Percentiles rank a stretch among this genome's conserved stretches.
phyloP scores from a whole-genome alignment of 2,797 vertebrate genomes.

The Ptychobarbus kaznakovi region DNA sequence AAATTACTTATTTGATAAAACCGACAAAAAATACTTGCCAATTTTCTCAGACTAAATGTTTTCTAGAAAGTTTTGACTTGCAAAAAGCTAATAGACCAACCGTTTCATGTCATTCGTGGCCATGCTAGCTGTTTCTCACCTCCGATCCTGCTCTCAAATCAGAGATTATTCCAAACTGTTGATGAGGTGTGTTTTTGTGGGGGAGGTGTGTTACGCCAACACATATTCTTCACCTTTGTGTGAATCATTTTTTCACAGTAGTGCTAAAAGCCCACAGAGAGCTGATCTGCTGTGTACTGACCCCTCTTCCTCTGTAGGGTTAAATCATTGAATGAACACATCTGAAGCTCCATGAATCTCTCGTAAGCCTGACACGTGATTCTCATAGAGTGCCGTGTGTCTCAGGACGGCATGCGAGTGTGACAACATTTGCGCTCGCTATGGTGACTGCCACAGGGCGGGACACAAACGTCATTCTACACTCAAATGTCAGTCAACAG shows the following conservation, averaged over 20 bases:
- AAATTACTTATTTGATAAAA: not conserved
- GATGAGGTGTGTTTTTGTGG: slow-evolving; percentile 1
- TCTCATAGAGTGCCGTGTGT: slow-evolving; percentile 25
- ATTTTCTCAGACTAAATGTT: not conserved
- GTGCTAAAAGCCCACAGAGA: not conserved
- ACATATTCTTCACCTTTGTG: not conserved
- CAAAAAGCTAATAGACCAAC: not conserved
- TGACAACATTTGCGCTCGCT: slow-evolving; percentile 69
- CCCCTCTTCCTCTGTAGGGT: not conserved
- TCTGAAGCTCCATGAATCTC: not conserved
- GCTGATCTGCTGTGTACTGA: not conserved
- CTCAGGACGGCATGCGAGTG: slow-evolving; percentile 63
- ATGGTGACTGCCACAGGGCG: slow-evolving; percentile 66
- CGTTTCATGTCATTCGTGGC: not conserved
- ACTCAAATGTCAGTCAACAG: slow-evolving; percentile 76
- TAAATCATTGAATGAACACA: not conserved
- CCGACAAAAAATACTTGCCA: not conserved
- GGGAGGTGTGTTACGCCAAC: not conserved
- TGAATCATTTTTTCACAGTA: slow-evolving; percentile 2
- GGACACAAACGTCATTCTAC: slow-evolving; percentile 70
- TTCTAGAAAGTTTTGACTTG: not conserved
- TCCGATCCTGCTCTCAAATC: not conserved
- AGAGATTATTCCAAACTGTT: not conserved
- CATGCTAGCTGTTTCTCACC: not conserved
- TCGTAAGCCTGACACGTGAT: not conserved